Percentiles rank a stretch among this genome's conserved stretches.
These are phyloP conservation scores for Hoplodrina ambigua DNA, from an alignment of 2,888 invertebrate genomes.

Conservation along the genomic window DNA sequence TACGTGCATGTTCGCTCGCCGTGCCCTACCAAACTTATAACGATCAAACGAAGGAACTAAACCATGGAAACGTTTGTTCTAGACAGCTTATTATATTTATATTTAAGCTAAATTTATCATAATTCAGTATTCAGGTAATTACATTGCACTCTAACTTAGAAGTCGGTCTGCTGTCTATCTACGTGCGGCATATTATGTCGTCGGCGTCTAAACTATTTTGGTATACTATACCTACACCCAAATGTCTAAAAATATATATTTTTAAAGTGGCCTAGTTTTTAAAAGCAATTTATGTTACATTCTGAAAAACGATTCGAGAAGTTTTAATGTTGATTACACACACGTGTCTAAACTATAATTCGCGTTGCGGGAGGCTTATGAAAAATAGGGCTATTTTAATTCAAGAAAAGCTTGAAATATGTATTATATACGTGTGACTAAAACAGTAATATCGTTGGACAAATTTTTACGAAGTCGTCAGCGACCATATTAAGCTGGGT, in stretches of 20 bases:
- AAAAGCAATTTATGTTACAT: conserved; percentile 19
- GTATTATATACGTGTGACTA: conserved; percentile 7
- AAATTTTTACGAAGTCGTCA: conserved; percentile 69
- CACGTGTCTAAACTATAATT: conserved; percentile 17
- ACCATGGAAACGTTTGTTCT: conserved; percentile 22
- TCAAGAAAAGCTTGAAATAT: conserved; percentile 24
- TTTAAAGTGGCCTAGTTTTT: conserved; percentile 61
- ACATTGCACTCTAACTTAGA: conserved; percentile 4
- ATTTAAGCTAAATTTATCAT: neutral
- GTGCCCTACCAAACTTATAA: conserved; percentile 35
- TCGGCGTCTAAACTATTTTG: conserved; percentile 52
- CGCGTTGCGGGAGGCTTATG: conserved; percentile 55
- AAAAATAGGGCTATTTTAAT: conserved; percentile 34
- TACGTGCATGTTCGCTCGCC: conserved; percentile 47
- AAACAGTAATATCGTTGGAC: conserved; percentile 22
- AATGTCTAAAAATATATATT: conserved; percentile 52
- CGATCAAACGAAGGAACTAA: conserved; percentile 35
- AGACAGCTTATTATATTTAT: neutral
- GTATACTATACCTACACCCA: conserved; percentile 25
- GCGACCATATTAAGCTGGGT: conserved; percentile 61
- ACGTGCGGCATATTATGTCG: conserved; percentile 6
- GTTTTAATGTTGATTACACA: conserved; percentile 13
- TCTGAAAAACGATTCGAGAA: conserved; percentile 5
- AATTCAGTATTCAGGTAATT: conserved; percentile 1
- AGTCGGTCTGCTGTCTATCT: conserved; percentile 15